Percentiles rank a stretch among this genome's conserved stretches.
Evolutionary conservation across 1,140 invertebrate genomes (phyloP).

Genomic region (Heliconius himera): DNA sequence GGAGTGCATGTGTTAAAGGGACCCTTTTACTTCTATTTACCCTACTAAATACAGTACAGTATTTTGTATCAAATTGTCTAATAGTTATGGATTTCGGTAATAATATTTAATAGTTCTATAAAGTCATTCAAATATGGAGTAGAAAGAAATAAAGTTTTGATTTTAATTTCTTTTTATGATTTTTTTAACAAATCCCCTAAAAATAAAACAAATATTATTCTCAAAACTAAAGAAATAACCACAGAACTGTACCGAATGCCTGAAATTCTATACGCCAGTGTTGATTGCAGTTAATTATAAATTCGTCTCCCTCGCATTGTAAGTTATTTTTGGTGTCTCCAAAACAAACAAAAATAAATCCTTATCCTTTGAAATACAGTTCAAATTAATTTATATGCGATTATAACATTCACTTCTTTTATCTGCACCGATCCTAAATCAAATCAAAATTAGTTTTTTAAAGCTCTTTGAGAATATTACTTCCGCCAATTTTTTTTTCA

Average conservation of each 20-base stretch:
- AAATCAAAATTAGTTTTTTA: conserved; percentile 71
- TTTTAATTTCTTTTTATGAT: too few relatives aligned
- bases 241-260: conserved; percentile 53
- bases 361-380: conserved; percentile 26
- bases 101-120: too few relatives aligned
- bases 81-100: too few relatives aligned
- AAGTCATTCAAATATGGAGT: too few relatives aligned
- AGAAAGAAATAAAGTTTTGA: too few relatives aligned
- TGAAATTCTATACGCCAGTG: conserved; percentile 80
- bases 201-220: conserved; percentile 28
- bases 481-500: too few relatives aligned
- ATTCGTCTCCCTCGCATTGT: conserved; percentile 77
- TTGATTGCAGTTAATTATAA: conserved; percentile 82
- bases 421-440: conserved; percentile 68
- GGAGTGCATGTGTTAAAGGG: too few relatives aligned
- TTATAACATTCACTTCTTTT: conserved; percentile 58
- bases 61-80: too few relatives aligned
- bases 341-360: neutral
- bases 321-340: conserved; percentile 57
- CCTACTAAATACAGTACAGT: too few relatives aligned
- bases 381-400: conserved; percentile 35
- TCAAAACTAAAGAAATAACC: conserved; percentile 38
- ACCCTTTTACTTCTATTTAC: too few relatives aligned
- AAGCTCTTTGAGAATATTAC: conserved; percentile 67
- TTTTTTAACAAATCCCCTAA: neutral